Evolutionary conservation across 1,140 invertebrate genomes (phyloP), one percentile per base, ranked within the genome.

Genomic region (Sycophila sp.): DNA sequence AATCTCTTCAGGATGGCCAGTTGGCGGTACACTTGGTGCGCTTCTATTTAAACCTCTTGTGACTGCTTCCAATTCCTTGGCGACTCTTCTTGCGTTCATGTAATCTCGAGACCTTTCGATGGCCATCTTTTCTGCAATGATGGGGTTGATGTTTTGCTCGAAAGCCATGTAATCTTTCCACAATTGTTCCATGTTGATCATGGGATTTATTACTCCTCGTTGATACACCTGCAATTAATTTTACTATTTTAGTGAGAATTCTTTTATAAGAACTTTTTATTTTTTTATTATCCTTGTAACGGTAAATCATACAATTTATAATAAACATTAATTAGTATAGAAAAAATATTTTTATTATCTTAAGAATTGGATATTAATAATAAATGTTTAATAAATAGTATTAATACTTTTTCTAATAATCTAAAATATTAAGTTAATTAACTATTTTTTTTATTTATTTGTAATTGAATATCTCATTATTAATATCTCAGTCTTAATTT

Each of bases 121-220:
- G 36, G 93, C 94, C 92, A 97, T 95, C 81, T 96, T 94, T 78
- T 98, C 96, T 10, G 89, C 96, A 77, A 99, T 98, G 69, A 99
- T 96, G 34, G 94, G 93, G 88, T 99, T 99, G 47, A 99, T 98
- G 74, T 93, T 93, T 87, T 98, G 93, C 79, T 97, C 94, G 77
- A 96, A 96, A 0, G 92, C 89, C 77, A 98, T 96, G 82, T 99
- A 99, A 80, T 99, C 98, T 84, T 98, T 99, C 98, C 98, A 99
- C 24, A 99, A 86, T 34, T 93, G 91, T 82, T 99, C 98, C 83
- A 99, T 98, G 72, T 97, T 98, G 30, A 96, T 92, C 90, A 99
- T 99, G 0, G 98, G 98, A 73, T 96, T 99, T 13, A 98, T 91
- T 0, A 99, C 94, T 0, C 95, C 97, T 73, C 95, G 89, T 85